phyloP scores from a whole-genome alignment of 2,797 vertebrate genomes.

The Tapera naevia region DNA sequence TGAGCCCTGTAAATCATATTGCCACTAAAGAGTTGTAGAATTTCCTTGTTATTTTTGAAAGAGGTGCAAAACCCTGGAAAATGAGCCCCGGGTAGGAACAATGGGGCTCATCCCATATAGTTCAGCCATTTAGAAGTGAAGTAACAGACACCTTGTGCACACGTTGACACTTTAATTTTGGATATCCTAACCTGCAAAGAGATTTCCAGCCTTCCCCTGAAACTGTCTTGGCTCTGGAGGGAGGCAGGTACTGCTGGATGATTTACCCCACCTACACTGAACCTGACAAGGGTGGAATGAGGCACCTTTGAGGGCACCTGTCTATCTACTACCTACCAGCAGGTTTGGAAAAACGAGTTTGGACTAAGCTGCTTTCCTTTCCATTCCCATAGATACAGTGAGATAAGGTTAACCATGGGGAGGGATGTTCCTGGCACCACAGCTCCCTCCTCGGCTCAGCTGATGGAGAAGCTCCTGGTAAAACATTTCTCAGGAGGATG shows the following conservation, averaged over 20 bases:
- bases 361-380: background rate
- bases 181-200: background rate
- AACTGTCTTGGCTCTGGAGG: background rate
- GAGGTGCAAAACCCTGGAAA: background rate
- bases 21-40: background rate
- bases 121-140: background rate
- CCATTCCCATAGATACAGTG: background rate
- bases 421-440: background rate
- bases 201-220: background rate
- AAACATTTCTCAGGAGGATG: background rate
- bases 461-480: too few relatives aligned
- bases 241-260: background rate
- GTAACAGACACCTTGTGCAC: background rate
- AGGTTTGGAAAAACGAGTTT: background rate
- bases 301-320: background rate
- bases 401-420: background rate
- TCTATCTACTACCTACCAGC: background rate
- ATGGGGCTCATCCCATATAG: fast-evolving
- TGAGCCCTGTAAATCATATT: background rate
- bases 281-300: constrained; percentile 43
- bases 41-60: background rate
- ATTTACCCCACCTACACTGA: constrained; percentile 29
- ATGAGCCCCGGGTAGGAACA: fast-evolving
- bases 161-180: background rate
- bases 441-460: background rate